Base-by-base conservation (phyloP, 2,797 vertebrate genomes). In the Enteromius trimaculatus region DNA sequence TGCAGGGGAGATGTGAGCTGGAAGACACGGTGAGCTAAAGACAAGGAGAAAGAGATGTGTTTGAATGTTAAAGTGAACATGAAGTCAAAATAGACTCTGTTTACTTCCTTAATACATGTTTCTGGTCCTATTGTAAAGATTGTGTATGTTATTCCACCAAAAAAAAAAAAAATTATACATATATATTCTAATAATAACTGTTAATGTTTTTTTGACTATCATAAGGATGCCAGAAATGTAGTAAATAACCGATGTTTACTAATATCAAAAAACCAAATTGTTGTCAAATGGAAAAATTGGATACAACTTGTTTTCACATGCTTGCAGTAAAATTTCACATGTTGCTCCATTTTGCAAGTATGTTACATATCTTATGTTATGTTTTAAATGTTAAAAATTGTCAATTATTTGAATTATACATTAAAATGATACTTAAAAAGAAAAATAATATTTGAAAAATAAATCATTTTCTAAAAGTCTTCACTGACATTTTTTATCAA, bases 1-100 rank as follows among this genome's bases (percentile, higher is more conserved):
- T 53, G 77, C 55, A 39, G 47, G 31, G 51, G 9, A 62, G 29
- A 65, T 69, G 47, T 53, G 44, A 66, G 82, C 42, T 19, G 51
- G 42, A 78, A 44, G 77, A 66, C 26, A n/a, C 1, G 3, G 60
- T 13, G 13, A 39, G 31, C 47, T 68, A 37, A 70, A 77, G 55
- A 44, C 8, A 5, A 75, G 55, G 39, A 29, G 49, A 55, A 29
- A 75, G 60, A 66, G n/a, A 31, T 49, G 70, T 34, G 26, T 74
- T 34, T 53, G 17, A 74, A 37, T 19, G n/a, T n/a, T 53, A 34
- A 74, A 74, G 5, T 51, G 4, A 51, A 51, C 47, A 51, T 31
- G 4, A 72, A 29, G 23, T 19, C 6, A 47, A 49, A 72, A 72
- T 31, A 6, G 0, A 21, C 17, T 19, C 16, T 17, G 11, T 51